Conservation (phyloP, 64 coral and sea anemone genomes). For the Pachyseris speciosa region DNA sequence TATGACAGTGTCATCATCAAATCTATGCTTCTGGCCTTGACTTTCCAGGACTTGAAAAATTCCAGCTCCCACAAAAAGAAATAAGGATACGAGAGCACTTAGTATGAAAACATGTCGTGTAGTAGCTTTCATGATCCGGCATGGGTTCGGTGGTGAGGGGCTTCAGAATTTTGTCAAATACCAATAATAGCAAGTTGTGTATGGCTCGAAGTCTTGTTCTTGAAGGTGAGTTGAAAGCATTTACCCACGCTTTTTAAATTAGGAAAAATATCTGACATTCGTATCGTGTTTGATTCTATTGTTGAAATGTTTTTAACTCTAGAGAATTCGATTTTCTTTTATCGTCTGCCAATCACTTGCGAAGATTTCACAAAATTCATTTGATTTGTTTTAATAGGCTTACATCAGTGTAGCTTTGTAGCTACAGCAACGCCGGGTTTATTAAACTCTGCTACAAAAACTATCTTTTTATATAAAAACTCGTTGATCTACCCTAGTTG, state of each 20-base stretch:
- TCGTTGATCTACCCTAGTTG: no score
- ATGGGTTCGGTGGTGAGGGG: not conserved
- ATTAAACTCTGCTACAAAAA: not conserved
- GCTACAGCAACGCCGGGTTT: not conserved
- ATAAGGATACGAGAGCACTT: not conserved
- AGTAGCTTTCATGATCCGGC: slow-evolving; percentile 17
- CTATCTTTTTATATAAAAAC: not conserved
- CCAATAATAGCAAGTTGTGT: no score
- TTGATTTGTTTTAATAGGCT: not conserved
- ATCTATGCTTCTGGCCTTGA: not conserved
- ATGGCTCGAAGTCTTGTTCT: no score
- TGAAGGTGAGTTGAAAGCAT: no score
- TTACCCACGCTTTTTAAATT: no score
- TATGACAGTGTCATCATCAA: not conserved
- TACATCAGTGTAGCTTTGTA: not conserved
- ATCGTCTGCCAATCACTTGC: not conserved
- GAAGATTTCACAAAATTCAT: not conserved
- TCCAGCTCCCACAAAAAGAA: slow-evolving; percentile 56
- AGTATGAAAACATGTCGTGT: slow-evolving; percentile 55
- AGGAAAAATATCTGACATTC: not conserved
- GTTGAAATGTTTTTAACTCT: not conserved
- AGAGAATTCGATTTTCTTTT: not conserved
- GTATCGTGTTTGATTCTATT: not conserved
- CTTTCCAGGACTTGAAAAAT: slow-evolving; percentile 70
- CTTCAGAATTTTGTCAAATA: not conserved